Conservation (phyloP, 2,113 vertebrate species). For the Paradoxurus hermaphroditus region DNA sequence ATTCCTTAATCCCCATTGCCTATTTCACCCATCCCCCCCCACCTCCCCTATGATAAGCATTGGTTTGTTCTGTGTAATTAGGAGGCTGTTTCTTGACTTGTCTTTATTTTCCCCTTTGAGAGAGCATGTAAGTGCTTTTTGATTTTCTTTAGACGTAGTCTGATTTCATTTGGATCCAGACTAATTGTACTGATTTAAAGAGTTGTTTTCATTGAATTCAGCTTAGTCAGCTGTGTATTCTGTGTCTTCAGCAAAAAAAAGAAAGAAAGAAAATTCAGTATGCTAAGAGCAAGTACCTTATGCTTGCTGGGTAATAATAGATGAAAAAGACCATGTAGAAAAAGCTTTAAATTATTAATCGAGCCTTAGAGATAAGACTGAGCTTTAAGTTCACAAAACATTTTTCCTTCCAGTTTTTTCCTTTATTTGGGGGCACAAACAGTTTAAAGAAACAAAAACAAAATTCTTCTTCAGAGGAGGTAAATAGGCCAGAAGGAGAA, state of each 20-base stretch:
- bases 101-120: background rate
- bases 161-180: slow-evolving; percentile 38
- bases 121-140: background rate
- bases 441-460: slow-evolving; percentile 4
- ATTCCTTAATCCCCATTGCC: background rate
- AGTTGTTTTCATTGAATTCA: background rate
- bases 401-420: slow-evolving; percentile 21
- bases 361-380: background rate
- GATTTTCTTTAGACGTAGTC: slow-evolving; percentile 5
- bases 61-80: background rate
- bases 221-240: background rate
- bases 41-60: background rate
- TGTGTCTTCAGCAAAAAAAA: background rate
- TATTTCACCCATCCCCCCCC: background rate
- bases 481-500: background rate
- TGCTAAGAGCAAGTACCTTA: background rate
- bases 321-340: background rate
- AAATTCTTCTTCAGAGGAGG: background rate
- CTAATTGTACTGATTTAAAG: background rate
- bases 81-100: background rate
- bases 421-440: background rate
- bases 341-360: background rate
- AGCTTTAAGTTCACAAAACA: slow-evolving; percentile 2
- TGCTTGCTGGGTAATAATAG: background rate
- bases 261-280: background rate